Conservation (phyloP, 1,140 invertebrate genomes). For the Atta texana region DNA sequence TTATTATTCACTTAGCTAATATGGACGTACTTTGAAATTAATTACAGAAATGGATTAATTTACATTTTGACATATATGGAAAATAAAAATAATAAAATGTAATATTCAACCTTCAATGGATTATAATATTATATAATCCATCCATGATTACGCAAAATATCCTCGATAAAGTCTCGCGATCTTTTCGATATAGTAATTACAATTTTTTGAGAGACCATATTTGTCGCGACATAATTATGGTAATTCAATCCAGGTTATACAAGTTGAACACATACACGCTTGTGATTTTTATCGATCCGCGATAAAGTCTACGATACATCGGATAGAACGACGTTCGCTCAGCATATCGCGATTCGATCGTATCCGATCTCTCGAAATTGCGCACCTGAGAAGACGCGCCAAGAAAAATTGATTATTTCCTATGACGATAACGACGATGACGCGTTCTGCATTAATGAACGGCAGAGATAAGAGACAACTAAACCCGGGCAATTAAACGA, state of each 20-base stretch:
- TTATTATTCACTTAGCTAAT: too few relatives aligned
- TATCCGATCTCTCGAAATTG: constrained; percentile 7
- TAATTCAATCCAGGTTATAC: constrained; percentile 20
- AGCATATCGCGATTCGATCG: constrained; percentile 6
- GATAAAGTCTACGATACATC: constrained; percentile 36
- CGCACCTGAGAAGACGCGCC: constrained; percentile 11
- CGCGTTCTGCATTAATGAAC: constrained; percentile 31
- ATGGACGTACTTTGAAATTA: too few relatives aligned
- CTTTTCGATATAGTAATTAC: neutral
- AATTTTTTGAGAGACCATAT: neutral
- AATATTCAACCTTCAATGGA: too few relatives aligned
- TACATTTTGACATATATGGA: too few relatives aligned
- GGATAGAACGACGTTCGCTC: neutral
- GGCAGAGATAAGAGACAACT: constrained; percentile 14
- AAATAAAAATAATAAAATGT: too few relatives aligned
- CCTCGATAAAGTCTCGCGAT: neutral
- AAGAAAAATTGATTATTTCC: constrained; percentile 47
- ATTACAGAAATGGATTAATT: too few relatives aligned
- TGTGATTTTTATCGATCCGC: constrained; percentile 43
- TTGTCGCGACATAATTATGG: neutral
- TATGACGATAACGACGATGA: constrained; percentile 2
- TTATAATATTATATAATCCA: neutral
- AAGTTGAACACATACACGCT: neutral
- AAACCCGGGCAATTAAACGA: constrained; percentile 14
- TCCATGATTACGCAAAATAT: neutral